Evolutionary conservation across 2,113 vertebrate species (phyloP).

Genomic region (Edolisoma coerulescens): DNA sequence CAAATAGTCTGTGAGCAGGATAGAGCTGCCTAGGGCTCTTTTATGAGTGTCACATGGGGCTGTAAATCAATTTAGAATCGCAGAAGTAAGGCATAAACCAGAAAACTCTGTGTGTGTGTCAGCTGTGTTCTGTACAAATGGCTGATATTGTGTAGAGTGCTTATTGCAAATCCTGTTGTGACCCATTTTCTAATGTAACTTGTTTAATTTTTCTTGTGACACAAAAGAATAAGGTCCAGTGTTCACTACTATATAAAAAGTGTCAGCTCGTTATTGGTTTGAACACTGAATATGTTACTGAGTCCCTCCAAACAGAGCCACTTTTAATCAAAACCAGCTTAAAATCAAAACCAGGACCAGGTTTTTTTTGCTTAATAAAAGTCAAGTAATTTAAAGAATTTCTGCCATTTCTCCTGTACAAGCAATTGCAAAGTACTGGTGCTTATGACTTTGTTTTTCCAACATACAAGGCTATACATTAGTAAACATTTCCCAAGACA

Average conservation of each 20-base stretch:
- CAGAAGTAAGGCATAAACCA: constrained; percentile 32
- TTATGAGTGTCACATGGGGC: constrained; percentile 34
- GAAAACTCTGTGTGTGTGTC: neutral
- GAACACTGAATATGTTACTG: neutral
- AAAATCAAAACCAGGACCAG: neutral
- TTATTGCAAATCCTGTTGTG: constrained; percentile 51
- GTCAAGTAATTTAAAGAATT: neutral
- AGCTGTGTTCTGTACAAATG: constrained; percentile 13
- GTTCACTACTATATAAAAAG: neutral
- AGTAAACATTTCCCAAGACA: neutral
- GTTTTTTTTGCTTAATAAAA: neutral
- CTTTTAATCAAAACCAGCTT: neutral
- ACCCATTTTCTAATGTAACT: constrained; percentile 45
- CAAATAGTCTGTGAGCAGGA: constrained; percentile 42
- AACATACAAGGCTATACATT: neutral
- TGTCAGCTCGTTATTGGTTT: neutral
- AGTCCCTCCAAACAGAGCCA: neutral
- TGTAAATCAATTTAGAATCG: constrained; percentile 54
- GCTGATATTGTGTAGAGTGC: neutral
- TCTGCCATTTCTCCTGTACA: neutral
- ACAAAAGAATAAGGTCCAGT: neutral
- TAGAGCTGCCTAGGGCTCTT: constrained; percentile 37
- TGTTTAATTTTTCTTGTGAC: constrained; percentile 37
- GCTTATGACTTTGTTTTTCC: neutral
- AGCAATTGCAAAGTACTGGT: neutral